A percentile compares a stretch with the other conserved stretches of the same genome.
phyloP scores from a whole-genome alignment of 2,888 invertebrate genomes.

The Scaptomyza caliginosa region DNA sequence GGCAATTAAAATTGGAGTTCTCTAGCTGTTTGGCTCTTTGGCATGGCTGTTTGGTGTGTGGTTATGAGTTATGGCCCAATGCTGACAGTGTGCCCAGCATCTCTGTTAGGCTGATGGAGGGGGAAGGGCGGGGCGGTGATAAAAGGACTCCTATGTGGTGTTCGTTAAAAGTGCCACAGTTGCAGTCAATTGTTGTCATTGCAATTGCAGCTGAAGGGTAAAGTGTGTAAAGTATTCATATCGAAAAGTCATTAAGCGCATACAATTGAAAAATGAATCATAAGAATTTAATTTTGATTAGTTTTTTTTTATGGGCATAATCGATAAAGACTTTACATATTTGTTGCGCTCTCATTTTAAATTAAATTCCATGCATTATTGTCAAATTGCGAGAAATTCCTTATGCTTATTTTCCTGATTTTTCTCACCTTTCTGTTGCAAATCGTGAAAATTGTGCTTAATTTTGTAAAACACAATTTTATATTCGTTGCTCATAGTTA shows the following conservation, averaged over 20 bases:
- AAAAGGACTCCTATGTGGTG: neutral
- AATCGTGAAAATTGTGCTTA: conserved; percentile 25
- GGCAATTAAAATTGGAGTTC: conserved; percentile 75
- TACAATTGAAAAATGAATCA: conserved; percentile 16
- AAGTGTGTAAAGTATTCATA: conserved; percentile 21
- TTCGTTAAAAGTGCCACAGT: conserved; percentile 28
- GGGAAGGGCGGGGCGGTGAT: neutral
- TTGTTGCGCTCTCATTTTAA: neutral
- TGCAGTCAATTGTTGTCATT: conserved; percentile 48
- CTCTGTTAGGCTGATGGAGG: neutral
- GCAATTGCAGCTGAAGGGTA: conserved; percentile 27
- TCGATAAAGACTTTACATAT: neutral
- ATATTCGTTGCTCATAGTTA: conserved; percentile 20
- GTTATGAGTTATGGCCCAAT: conserved; percentile 66
- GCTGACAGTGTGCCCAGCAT: conserved; percentile 53
- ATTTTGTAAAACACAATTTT: conserved; percentile 25
- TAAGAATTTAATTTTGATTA: neutral
- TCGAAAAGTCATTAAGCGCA: conserved; percentile 1
- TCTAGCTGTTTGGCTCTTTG: conserved; percentile 26
- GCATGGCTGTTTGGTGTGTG: conserved; percentile 43
- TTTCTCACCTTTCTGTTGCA: neutral
- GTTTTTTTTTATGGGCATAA: neutral
- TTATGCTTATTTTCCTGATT: neutral
- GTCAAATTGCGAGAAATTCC: conserved; percentile 3
- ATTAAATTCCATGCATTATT: neutral